Percentiles rank a stretch among this genome's conserved stretches.
These are phyloP conservation scores for Glaucidium brasilianum DNA, from an alignment of 2,113 vertebrate species.

Conservation along the genomic window DNA sequence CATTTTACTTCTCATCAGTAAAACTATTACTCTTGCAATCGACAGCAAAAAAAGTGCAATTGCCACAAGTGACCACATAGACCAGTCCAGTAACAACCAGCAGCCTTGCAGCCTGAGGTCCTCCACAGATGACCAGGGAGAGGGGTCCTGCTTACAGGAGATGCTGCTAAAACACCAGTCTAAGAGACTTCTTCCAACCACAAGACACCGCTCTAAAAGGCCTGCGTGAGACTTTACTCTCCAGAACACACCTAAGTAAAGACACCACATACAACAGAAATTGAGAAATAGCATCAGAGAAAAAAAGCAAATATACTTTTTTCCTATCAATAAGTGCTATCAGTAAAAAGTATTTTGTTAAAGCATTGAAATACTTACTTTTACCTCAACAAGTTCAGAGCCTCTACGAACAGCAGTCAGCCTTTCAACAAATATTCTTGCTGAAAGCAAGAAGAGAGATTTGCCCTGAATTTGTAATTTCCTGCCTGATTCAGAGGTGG, in stretches of 20 bases:
- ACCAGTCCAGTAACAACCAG: neutral
- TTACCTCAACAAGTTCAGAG: neutral
- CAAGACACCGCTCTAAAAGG: no score
- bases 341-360: neutral
- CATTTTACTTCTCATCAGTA: neutral
- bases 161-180: neutral
- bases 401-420: fast-evolving
- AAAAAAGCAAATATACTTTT: fast-evolving
- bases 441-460: fast-evolving
- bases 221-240: neutral
- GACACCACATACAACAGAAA: neutral
- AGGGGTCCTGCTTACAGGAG: fast-evolving
- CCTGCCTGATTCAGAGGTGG: neutral
- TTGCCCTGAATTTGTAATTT: neutral
- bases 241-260: neutral
- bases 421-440: neutral
- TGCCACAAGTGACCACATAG: neutral
- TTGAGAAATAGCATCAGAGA: fast-evolving
- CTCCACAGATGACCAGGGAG: no score
- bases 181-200: neutral
- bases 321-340: fast-evolving
- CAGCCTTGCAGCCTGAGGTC: neutral
- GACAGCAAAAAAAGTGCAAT: neutral
- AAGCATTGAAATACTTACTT: neutral
- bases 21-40: fast-evolving